A percentile compares a stretch with the other conserved stretches of the same genome.
These are phyloP conservation scores for Drosophila prostipennis DNA, from an alignment of 2,888 invertebrate species.

Conservation along the genomic window DNA sequence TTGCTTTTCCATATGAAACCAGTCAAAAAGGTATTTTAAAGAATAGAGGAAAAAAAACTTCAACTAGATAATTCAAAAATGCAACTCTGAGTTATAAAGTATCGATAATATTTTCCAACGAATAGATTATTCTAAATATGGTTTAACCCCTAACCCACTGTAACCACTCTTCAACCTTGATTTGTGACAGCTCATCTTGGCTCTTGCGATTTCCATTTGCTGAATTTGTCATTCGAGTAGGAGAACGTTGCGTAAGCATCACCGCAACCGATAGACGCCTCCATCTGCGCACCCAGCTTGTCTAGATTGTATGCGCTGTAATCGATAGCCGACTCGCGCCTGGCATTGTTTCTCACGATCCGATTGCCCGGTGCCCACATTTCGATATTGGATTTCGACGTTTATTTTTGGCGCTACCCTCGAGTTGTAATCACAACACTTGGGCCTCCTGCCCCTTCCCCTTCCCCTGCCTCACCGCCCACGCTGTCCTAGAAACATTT, in stretches of 20 bases:
- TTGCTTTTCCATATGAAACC: too few relatives aligned
- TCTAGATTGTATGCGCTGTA: slow-evolving; percentile 30
- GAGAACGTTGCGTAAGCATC: slow-evolving; percentile 19
- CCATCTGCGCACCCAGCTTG: neutral
- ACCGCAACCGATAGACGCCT: slow-evolving; percentile 34
- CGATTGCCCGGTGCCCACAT: slow-evolving; percentile 55
- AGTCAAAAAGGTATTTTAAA: too few relatives aligned
- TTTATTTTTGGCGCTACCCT: slow-evolving; percentile 55
- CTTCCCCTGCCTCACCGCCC: slow-evolving; percentile 6
- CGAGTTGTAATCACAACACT: slow-evolving; percentile 52
- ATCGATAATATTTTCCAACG: neutral
- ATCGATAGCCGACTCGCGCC: slow-evolving; percentile 46
- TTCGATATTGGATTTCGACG: slow-evolving; percentile 66
- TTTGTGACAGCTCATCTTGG: neutral
- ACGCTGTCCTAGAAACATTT: slow-evolving; percentile 41
- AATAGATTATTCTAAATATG: neutral
- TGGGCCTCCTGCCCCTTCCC: slow-evolving; percentile 35
- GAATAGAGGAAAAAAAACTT: too few relatives aligned
- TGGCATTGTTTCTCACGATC: slow-evolving; percentile 53
- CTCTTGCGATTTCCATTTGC: slow-evolving; percentile 6
- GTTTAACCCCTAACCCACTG: neutral
- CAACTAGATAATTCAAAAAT: too few relatives aligned
- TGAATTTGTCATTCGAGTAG: slow-evolving; percentile 21
- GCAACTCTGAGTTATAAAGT: too few relatives aligned
- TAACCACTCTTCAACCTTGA: slow-evolving; percentile 11